Percentiles rank a stretch among this genome's conserved stretches.
Conservation (phyloP, 2,888 invertebrate species). For the Protula sp. region DNA sequence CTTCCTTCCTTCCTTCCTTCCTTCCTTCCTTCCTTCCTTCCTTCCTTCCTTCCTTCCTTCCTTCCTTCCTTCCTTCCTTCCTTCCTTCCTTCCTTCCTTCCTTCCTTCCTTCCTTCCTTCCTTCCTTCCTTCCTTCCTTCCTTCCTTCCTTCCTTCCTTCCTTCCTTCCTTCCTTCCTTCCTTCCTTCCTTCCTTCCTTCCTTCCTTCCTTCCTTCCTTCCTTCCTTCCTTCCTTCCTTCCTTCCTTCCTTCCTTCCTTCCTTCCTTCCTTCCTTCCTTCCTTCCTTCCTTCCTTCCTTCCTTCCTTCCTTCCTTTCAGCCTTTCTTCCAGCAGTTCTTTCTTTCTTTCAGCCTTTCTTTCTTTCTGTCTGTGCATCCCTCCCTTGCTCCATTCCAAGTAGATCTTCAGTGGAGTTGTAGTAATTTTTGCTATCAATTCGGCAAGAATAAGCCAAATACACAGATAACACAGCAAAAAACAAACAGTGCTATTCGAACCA, state of each 20-base stretch:
- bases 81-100: conserved; percentile 12
- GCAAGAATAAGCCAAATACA: too few species aligned
- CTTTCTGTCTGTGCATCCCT: too few species aligned
- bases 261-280: conserved; percentile 10
- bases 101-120: conserved; percentile 10
- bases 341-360: too few species aligned
- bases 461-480: too few species aligned
- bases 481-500: too few species aligned
- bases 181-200: conserved; percentile 24
- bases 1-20: conserved; percentile 11
- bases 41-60: conserved; percentile 7
- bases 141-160: conserved; percentile 25
- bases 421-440: too few species aligned
- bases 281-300: conserved; percentile 8
- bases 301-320: too few species aligned
- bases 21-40: conserved; percentile 7
- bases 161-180: conserved; percentile 25
- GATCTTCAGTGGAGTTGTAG: too few species aligned
- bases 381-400: too few species aligned
- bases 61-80: conserved; percentile 11
- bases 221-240: conserved; percentile 6
- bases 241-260: conserved; percentile 4
- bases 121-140: conserved; percentile 22
- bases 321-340: too few species aligned
- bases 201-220: conserved; percentile 13